Evolutionary conservation across 2,888 invertebrate genomes (phyloP).

Genomic region (Hydropsyche betteni): DNA sequence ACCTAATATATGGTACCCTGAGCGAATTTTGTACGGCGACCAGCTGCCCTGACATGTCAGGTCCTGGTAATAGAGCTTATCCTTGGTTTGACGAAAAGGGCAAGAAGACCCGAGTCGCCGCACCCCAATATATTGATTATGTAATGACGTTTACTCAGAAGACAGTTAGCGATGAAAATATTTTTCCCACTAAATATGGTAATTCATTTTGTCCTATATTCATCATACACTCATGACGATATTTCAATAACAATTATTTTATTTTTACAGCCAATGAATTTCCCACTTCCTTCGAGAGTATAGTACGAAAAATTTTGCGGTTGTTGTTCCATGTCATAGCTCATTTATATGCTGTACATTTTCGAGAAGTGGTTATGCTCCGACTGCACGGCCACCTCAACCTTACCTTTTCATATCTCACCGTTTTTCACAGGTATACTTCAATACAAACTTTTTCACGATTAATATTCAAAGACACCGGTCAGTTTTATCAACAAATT

Average conservation of each 20-base stretch:
- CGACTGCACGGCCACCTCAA: conserved; percentile 96
- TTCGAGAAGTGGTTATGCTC: conserved; percentile 92
- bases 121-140: conserved; percentile 98
- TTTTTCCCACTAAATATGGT: conserved; percentile 99
- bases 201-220: conserved; percentile 54
- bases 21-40: conserved; percentile 98
- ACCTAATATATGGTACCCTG: conserved; percentile 97
- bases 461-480: too few relatives aligned
- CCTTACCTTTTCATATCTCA: conserved; percentile 96
- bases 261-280: conserved; percentile 84
- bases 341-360: conserved; percentile 98
- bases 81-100: conserved; percentile 99
- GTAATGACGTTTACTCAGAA: conserved; percentile 98
- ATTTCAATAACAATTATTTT: conserved; percentile 23
- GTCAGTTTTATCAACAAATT: too few relatives aligned
- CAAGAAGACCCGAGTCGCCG: conserved; percentile 95
- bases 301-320: conserved; percentile 95
- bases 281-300: conserved; percentile 91
- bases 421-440: conserved; percentile 70
- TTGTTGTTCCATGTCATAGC: conserved; percentile 98
- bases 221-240: conserved; percentile 2
- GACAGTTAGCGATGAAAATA: conserved; percentile 94
- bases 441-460: neutral
- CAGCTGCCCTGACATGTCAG: conserved; percentile 96
- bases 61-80: conserved; percentile 95